These are phyloP conservation scores for Tauraco erythrolophus DNA, from an alignment of 2,113 vertebrate genomes.

Conservation along the genomic window DNA sequence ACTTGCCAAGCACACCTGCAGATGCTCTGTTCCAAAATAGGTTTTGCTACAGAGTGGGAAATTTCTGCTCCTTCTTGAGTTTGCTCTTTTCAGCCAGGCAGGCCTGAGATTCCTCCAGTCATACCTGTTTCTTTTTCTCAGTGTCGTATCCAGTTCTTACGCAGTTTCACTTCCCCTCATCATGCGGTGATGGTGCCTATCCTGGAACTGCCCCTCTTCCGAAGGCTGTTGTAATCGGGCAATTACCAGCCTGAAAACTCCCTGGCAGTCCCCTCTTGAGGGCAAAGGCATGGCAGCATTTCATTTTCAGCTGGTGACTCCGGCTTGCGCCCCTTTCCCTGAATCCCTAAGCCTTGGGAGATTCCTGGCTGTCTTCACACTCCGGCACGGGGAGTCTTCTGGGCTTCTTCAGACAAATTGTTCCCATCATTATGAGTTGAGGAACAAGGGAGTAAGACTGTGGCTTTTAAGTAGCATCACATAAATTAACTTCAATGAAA, in stretches of 20 bases:
- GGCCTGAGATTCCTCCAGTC: neutral
- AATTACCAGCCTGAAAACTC: neutral
- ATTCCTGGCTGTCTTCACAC: neutral
- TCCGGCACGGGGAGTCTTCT: neutral
- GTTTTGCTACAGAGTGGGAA: neutral
- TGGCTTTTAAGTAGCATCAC: neutral
- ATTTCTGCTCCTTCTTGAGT: neutral
- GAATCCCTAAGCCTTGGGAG: neutral
- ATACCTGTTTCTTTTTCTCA: neutral
- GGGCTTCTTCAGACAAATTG: neutral
- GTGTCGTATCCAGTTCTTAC: neutral
- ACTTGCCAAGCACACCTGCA: neutral
- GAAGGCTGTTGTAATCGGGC: neutral
- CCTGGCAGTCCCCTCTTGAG: slow-evolving; percentile 1
- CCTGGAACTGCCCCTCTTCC: neutral
- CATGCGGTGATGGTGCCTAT: rapidly evolving
- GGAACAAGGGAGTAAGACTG: neutral
- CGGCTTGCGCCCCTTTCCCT: neutral
- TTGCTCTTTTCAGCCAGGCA: neutral
- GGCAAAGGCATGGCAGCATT: neutral
- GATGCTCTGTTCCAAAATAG: neutral
- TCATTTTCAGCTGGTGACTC: neutral
- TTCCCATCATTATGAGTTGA: neutral
- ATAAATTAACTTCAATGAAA: neutral
- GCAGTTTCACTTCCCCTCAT: neutral